These are phyloP conservation scores for Plutella xylostella DNA, from an alignment of 2,888 invertebrate genomes.

Conservation along the genomic window DNA sequence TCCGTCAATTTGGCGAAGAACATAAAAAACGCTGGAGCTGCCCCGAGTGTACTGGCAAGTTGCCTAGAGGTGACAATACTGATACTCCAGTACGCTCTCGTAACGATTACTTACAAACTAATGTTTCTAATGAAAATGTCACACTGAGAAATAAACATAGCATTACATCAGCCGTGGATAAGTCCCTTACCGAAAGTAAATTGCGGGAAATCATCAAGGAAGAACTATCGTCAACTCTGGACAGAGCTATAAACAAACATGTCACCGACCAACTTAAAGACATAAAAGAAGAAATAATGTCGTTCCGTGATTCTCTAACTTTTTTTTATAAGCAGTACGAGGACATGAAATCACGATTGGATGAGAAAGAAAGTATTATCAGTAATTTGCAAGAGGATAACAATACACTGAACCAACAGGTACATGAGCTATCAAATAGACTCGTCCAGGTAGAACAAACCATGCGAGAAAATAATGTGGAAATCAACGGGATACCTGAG, in stretches of 20 bases:
- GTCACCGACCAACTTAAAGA: not conserved
- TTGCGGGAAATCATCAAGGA: not conserved
- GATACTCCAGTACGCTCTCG: too few relatives aligned
- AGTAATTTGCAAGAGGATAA: not conserved
- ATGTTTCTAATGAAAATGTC: too few relatives aligned
- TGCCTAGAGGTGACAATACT: too few relatives aligned
- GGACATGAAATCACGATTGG: not conserved
- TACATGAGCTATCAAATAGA: not conserved
- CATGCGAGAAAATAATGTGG: conserved; percentile 7
- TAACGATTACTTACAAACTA: too few relatives aligned
- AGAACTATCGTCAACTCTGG: not conserved
- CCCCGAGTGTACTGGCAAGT: too few relatives aligned
- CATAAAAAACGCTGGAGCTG: too few relatives aligned
- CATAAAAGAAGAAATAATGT: not conserved
- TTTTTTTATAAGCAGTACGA: not conserved
- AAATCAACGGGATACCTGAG: conserved; percentile 8
- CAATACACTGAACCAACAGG: not conserved
- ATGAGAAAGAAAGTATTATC: too few relatives aligned
- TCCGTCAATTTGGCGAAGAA: too few relatives aligned
- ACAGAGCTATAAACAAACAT: not conserved
- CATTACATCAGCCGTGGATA: conserved; percentile 9
- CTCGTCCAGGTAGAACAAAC: not conserved
- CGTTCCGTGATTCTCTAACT: not conserved
- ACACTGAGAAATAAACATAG: too few relatives aligned
- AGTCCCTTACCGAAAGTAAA: not conserved